Conservation (phyloP, 1,140 invertebrate genomes). For the Drosophila pallidifrons region DNA sequence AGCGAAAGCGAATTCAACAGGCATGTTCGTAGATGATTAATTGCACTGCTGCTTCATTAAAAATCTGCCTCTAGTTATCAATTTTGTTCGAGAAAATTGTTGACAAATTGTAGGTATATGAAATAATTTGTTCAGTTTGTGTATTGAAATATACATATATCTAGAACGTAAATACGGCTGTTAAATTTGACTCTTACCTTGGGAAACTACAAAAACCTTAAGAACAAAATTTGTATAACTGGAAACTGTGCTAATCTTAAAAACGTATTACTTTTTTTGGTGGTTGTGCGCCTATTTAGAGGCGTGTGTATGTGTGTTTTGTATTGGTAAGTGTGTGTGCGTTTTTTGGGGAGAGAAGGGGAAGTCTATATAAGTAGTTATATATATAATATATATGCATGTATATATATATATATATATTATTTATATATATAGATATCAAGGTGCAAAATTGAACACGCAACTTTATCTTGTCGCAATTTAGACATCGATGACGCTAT, state of each 20-base stretch:
- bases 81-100: slow-evolving; percentile 7
- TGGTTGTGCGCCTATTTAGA: slow-evolving; percentile 35
- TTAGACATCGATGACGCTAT: slow-evolving; percentile 93
- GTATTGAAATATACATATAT: neutral
- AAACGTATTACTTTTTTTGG: slow-evolving; percentile 62
- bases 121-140: slow-evolving; percentile 18
- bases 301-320: slow-evolving; percentile 33
- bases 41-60: slow-evolving; percentile 9
- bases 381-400: slow-evolving; percentile 31
- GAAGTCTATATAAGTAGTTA: slow-evolving; percentile 37
- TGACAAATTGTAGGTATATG: slow-evolving; percentile 2
- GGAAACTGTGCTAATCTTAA: slow-evolving; percentile 53
- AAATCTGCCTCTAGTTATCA: neutral
- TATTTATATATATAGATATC: slow-evolving; percentile 41
- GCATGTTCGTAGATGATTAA: slow-evolving; percentile 1
- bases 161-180: neutral
- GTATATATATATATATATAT: slow-evolving; percentile 34
- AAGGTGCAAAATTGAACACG: slow-evolving; percentile 72
- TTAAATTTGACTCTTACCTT: slow-evolving; percentile 3
- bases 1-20: slow-evolving; percentile 20
- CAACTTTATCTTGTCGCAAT: slow-evolving; percentile 14
- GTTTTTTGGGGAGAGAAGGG: slow-evolving; percentile 20
- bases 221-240: slow-evolving; percentile 34
- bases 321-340: slow-evolving; percentile 13
- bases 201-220: slow-evolving; percentile 26